Conservation (phyloP, 2,113 vertebrate genomes). For the Oryzias melastigma region DNA sequence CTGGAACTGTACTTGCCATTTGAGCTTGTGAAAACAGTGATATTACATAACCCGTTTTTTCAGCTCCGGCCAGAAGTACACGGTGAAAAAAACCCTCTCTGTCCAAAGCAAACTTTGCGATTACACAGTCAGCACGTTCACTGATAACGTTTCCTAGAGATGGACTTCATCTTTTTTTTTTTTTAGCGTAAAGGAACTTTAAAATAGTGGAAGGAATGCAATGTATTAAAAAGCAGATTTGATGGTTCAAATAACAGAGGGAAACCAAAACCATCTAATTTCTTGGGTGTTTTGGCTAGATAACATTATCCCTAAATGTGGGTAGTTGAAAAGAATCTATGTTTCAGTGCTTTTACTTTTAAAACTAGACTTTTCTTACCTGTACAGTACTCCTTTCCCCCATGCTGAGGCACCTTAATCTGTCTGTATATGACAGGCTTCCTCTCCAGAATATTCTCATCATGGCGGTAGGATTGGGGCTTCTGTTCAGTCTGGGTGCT, state of each 20-base stretch:
- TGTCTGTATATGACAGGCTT: constrained; percentile 86
- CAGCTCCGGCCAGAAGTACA: constrained; percentile 3
- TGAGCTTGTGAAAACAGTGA: constrained; percentile 8
- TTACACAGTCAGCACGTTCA: no score
- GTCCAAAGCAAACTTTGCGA: constrained; percentile 20
- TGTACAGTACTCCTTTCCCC: constrained; percentile 87
- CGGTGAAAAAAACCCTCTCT: not conserved
- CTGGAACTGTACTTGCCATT: not conserved
- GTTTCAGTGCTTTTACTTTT: not conserved
- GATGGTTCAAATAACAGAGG: no score
- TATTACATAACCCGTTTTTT: constrained; percentile 23
- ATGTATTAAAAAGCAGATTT: no score
- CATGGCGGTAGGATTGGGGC: constrained; percentile 83
- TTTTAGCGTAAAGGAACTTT: no score
- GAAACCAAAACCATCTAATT: no score
- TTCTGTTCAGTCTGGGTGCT: constrained; percentile 79
- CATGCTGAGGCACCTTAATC: constrained; percentile 83
- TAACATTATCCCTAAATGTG: no score
- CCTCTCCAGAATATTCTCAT: constrained; percentile 87
- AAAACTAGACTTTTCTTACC: constrained; percentile 66
- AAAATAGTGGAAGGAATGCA: no score
- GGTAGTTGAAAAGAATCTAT: no score
- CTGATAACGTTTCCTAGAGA: no score
- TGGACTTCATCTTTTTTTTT: no score
- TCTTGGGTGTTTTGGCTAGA: no score